These are phyloP conservation scores for Drosophila insularis DNA, from an alignment of 1,140 invertebrate genomes.

Conservation along the genomic window DNA sequence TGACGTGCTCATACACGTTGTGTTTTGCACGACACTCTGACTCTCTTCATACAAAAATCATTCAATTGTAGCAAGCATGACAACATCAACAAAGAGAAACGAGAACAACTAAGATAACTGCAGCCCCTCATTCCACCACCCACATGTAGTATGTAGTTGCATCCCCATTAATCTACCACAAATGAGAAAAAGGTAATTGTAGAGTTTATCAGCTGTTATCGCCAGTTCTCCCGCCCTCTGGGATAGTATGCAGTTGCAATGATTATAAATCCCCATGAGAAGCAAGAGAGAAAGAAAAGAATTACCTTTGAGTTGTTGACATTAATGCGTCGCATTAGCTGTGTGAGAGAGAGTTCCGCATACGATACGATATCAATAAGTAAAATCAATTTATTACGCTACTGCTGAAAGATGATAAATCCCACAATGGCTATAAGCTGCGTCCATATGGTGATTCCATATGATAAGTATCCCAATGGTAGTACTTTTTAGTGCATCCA, in stretches of 20 bases:
- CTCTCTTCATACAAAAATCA: constrained; percentile 3
- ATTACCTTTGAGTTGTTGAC: constrained; percentile 57
- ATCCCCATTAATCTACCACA: constrained; percentile 38
- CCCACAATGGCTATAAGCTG: constrained; percentile 42
- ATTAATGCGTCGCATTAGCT: constrained; percentile 32
- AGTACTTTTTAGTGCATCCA: no score
- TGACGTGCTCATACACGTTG: constrained; percentile 7
- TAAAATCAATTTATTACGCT: constrained; percentile 64
- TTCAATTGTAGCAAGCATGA: constrained; percentile 8
- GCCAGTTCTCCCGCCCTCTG: constrained; percentile 54
- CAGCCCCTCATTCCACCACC: neutral
- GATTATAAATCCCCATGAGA: constrained; percentile 53
- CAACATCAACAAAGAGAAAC: neutral
- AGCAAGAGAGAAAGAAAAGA: constrained; percentile 49
- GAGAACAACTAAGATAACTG: neutral
- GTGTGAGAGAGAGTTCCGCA: constrained; percentile 43
- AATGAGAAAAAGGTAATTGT: constrained; percentile 64
- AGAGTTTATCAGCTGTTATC: constrained; percentile 69
- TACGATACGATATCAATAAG: constrained; percentile 53
- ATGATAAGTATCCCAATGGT: constrained; percentile 44
- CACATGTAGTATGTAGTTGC: neutral
- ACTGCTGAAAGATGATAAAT: constrained; percentile 52
- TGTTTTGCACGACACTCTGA: constrained; percentile 3
- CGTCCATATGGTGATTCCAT: constrained; percentile 65
- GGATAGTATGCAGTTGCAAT: constrained; percentile 34